Conservation (phyloP, 2,797 vertebrate genomes). For the Scarus forsteni region DNA sequence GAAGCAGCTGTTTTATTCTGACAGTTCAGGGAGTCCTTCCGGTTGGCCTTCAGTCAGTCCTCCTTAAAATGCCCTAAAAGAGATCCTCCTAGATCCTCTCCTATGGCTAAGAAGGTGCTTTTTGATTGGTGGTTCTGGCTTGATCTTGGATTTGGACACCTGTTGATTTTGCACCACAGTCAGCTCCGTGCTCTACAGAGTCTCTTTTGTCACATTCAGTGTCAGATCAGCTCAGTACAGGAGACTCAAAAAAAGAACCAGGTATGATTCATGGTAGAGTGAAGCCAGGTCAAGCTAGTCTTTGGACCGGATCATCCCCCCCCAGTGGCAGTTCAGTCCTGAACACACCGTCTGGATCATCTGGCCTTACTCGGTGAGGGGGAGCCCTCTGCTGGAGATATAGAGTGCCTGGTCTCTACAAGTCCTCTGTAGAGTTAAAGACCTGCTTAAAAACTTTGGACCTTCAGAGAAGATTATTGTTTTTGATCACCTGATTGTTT, state of each 20-base stretch:
- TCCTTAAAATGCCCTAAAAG: neutral
- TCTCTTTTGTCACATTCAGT: too few species aligned
- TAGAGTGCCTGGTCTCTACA: neutral
- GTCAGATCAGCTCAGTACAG: too few species aligned
- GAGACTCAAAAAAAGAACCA: too few species aligned
- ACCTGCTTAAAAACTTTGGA: neutral
- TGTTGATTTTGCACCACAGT: too few species aligned
- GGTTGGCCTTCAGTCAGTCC: neutral
- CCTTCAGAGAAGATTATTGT: neutral
- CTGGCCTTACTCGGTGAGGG: too few species aligned
- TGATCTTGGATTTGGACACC: too few species aligned
- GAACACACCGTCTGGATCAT: neutral
- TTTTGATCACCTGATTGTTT: neutral
- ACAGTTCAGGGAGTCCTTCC: neutral
- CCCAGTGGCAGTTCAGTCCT: neutral
- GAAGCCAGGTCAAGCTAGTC: too few species aligned
- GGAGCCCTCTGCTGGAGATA: neutral
- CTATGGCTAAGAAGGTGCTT: neutral
- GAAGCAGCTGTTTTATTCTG: slow-evolving; percentile 3
- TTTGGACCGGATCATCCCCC: neutral
- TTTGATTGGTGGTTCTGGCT: too few species aligned
- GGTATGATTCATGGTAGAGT: too few species aligned
- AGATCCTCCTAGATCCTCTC: neutral
- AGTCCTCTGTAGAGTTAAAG: neutral
- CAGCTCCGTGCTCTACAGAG: too few species aligned